Evolutionary conservation across 2,888 invertebrate genomes (phyloP).

Genomic region (Baccha elongata): DNA sequence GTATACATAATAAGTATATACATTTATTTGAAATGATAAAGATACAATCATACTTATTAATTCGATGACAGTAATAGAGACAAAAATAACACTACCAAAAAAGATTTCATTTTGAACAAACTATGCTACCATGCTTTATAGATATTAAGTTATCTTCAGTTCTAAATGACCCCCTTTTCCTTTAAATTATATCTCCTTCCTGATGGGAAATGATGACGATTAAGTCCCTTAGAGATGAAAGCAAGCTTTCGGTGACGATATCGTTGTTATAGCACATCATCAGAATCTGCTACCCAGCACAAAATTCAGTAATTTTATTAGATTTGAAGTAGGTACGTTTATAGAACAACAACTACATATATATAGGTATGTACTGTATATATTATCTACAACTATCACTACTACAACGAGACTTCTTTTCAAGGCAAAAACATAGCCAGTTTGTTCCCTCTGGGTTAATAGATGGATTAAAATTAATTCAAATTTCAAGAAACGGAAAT

Average conservation of each 20-base stretch:
- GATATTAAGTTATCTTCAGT: not conserved
- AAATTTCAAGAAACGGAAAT: conserved; percentile 72
- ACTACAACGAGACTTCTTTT: not conserved
- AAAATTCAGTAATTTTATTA: conserved; percentile 54
- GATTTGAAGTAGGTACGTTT: conserved; percentile 12
- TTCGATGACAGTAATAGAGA: too few relatives aligned
- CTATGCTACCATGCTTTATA: not conserved
- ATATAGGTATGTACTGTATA: too few relatives aligned
- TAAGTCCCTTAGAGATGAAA: conserved; percentile 58
- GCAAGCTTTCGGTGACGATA: conserved; percentile 46
- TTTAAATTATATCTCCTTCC: conserved; percentile 1
- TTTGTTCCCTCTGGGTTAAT: conserved; percentile 54
- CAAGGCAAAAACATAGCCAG: conserved; percentile 14
- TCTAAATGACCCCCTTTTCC: not conserved
- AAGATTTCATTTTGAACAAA: not conserved
- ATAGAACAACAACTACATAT: not conserved
- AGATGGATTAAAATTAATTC: conserved; percentile 71
- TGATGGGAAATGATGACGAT: conserved; percentile 49
- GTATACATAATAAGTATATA: too few relatives aligned
- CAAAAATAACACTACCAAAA: too few relatives aligned
- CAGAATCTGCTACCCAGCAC: conserved; percentile 41
- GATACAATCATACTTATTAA: too few relatives aligned
- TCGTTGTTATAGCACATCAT: conserved; percentile 54
- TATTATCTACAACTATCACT: not conserved
- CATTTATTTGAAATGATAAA: too few relatives aligned